Evolutionary conservation across 1,140 invertebrate genomes (phyloP).

Genomic region (Onthophagus taurus): DNA sequence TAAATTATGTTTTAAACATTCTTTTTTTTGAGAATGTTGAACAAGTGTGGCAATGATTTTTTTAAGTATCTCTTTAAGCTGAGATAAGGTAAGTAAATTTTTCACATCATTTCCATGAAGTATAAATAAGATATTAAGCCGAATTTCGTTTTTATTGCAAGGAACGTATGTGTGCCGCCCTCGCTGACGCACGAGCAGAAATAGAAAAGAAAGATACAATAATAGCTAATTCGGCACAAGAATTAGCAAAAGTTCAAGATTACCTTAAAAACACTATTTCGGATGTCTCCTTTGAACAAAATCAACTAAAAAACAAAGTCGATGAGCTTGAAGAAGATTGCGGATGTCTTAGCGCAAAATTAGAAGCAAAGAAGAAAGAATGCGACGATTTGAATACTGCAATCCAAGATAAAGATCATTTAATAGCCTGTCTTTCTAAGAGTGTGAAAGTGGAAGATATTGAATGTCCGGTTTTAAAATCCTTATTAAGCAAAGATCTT

Average conservation of each 20-base stretch:
- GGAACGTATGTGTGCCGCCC: conserved; percentile 26
- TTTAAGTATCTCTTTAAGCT: conserved; percentile 5
- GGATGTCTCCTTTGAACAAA: conserved; percentile 21
- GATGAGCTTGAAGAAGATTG: conserved; percentile 20
- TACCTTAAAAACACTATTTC: conserved; percentile 29
- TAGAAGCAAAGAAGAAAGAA: conserved; percentile 1
- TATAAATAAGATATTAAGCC: too few relatives aligned
- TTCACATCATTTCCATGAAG: too few relatives aligned
- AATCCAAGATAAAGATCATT: conserved; percentile 5
- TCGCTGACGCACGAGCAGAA: conserved; percentile 26
- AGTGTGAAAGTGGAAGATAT: background rate
- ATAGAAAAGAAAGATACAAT: conserved; percentile 30
- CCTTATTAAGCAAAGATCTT: too few relatives aligned
- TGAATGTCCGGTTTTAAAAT: too few relatives aligned
- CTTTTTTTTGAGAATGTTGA: too few relatives aligned
- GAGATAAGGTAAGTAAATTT: conserved; percentile 1
- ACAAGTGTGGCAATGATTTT: conserved; percentile 21
- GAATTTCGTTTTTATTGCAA: conserved; percentile 15
- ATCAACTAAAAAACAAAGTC: conserved; percentile 20
- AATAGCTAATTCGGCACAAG: conserved; percentile 29
- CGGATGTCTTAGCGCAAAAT: conserved; percentile 11
- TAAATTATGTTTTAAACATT: conserved; percentile 14
- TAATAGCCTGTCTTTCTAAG: background rate
- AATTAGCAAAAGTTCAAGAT: conserved; percentile 28
- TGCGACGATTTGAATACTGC: background rate